Evolutionary conservation across 1,140 invertebrate genomes (phyloP).

Genomic region (Sminthurides bifidus): DNA sequence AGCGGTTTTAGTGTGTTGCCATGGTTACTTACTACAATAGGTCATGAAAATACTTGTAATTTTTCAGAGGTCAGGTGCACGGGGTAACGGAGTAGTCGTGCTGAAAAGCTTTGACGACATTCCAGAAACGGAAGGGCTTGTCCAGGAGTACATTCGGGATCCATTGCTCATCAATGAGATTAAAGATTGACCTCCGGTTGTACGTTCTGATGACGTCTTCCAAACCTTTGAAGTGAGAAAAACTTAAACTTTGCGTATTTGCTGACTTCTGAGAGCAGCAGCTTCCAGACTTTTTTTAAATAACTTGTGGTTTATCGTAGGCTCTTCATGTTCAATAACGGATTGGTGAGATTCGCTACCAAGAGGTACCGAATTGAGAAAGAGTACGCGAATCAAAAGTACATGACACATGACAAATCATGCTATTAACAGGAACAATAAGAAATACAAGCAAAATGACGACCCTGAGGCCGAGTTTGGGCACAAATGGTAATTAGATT

Average conservation of each 20-base stretch:
- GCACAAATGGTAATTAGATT: slow-evolving; percentile 57
- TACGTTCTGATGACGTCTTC: slow-evolving; percentile 93
- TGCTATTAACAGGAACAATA: slow-evolving; percentile 86
- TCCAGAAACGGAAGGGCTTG: slow-evolving; percentile 76
- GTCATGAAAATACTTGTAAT: no score
- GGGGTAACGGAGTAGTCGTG: slow-evolving; percentile 88
- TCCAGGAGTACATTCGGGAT: slow-evolving; percentile 76
- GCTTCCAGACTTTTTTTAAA: slow-evolving; percentile 61
- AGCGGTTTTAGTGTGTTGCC: slow-evolving; percentile 3
- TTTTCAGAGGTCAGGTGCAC: slow-evolving; percentile 83
- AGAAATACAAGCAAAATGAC: slow-evolving; percentile 72
- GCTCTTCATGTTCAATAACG: slow-evolving; percentile 94
- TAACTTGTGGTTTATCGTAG: no score
- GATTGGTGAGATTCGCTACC: slow-evolving; percentile 77
- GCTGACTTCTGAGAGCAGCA: neutral
- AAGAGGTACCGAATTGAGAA: slow-evolving; percentile 71
- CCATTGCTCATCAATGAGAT: slow-evolving; percentile 83
- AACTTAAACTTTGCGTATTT: neutral
- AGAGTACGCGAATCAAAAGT: slow-evolving; percentile 69
- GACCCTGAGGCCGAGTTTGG: slow-evolving; percentile 69
- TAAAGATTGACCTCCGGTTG: slow-evolving; percentile 82
- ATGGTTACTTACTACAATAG: neutral
- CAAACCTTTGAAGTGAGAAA: slow-evolving; percentile 54
- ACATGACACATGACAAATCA: slow-evolving; percentile 99
- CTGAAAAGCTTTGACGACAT: slow-evolving; percentile 85